phyloP scores from a whole-genome alignment of 2,797 vertebrate species.

The Salmo trutta region DNA sequence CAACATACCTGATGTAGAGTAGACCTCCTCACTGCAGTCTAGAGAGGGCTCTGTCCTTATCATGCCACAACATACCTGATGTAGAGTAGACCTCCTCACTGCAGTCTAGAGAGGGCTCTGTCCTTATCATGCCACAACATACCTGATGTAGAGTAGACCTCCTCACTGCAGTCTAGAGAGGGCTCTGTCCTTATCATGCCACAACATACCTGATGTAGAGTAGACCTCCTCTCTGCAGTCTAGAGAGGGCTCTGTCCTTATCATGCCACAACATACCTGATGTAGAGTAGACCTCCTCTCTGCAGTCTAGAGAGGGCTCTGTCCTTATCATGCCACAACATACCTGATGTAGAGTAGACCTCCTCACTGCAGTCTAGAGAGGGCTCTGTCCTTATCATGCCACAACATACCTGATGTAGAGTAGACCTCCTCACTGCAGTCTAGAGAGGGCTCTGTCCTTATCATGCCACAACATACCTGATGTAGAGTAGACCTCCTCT shows the following conservation, averaged over 20 bases:
- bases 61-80: slow-evolving; percentile 38
- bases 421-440: background rate
- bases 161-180: background rate
- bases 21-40: background rate
- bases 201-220: slow-evolving; percentile 28
- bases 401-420: slow-evolving; percentile 35
- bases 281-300: background rate
- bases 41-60: background rate
- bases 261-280: slow-evolving; percentile 38
- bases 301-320: background rate
- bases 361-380: too few relatives aligned
- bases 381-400: slow-evolving; percentile 1
- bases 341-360: slow-evolving; percentile 9
- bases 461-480: slow-evolving; percentile 38
- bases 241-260: background rate
- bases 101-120: too few relatives aligned
- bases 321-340: slow-evolving; percentile 28
- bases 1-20: slow-evolving; percentile 30
- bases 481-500: too few relatives aligned
- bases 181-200: slow-evolving; percentile 10
- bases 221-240: too few relatives aligned
- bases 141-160: slow-evolving; percentile 10
- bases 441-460: background rate
- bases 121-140: slow-evolving; percentile 30
- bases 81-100: too few relatives aligned